Evolutionary conservation across 35 echinoderm and acorn worm genomes (phyloP), one percentile per base, ranked within the genome.

Genomic region (Stichopus chloronotus): DNA sequence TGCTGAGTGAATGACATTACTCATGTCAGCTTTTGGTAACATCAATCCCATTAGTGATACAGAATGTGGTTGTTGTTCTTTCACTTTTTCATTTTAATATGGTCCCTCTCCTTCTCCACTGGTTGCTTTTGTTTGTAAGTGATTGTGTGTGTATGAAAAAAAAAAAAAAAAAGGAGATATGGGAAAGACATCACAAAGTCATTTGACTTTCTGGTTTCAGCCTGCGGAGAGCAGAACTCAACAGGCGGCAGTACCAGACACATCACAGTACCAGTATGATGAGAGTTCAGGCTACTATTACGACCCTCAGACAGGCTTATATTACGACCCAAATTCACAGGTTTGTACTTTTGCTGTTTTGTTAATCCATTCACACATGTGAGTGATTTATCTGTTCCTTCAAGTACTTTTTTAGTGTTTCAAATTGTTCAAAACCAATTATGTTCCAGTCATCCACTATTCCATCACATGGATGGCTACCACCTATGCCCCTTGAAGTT

Each of bases 261-360:
- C 92, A 9, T 96, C 97, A n/a, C 94, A 94, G 17, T 96, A 96
- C 59, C 84, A 91, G 17, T 96, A 96, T 88, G 95, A 96, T 92
- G 93, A 94, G 59, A 53, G 86, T 17, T 96, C 95, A 14, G 95
- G 95, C 10, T 96, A 90, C 56, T 96, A 99, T 84, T 99, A 92
- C 82, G 97, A 99, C 77, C 92, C 97, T 25, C 91, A 86, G 13
- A 96, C 88, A 55, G 95, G 97, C 7, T 76, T 99, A 7, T 96
- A 96, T 78, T 96, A 96, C 56, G 95, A 99, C 78, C 24, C 95
- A 24, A 99, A 92, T 72, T 96, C 95, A 83, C 97, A 99, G 94
- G 95, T 99, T 93, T 79, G 59, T 63, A 10, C 9, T 43, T 43
- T 43, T 43, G 30, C 13, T 72, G 69, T 16, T 72, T 13, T 16